These are phyloP conservation scores for Kryptolebias marmoratus DNA, from an alignment of 2,113 vertebrate species.

Conservation along the genomic window DNA sequence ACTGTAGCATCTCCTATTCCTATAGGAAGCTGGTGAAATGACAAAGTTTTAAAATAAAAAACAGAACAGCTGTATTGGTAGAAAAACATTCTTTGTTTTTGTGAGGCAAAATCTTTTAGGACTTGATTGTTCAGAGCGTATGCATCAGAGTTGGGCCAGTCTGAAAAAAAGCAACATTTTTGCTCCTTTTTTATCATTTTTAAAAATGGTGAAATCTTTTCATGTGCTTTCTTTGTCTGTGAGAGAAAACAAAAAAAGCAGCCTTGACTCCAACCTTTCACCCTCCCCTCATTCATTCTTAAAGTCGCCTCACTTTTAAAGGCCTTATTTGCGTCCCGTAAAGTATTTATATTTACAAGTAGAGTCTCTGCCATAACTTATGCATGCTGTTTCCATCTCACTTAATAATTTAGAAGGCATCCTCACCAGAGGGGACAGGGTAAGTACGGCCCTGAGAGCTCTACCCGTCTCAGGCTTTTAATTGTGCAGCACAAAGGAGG, in stretches of 20 bases:
- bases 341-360: constrained; percentile 83
- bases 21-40: background rate
- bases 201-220: constrained; percentile 8
- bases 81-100: background rate
- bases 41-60: background rate
- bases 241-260: constrained; percentile 7
- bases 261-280: constrained; percentile 32
- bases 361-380: constrained; percentile 74
- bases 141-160: background rate
- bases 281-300: constrained; percentile 74
- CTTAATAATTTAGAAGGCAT: constrained; percentile 75
- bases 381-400: constrained; percentile 74
- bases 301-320: constrained; percentile 74
- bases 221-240: constrained; percentile 16
- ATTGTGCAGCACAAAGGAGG: constrained; percentile 17
- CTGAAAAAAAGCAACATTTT: constrained; percentile 12
- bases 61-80: too few species aligned
- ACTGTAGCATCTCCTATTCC: background rate
- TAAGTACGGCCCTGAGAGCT: constrained; percentile 53
- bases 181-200: constrained; percentile 3
- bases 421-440: constrained; percentile 60
- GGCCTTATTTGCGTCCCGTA: constrained; percentile 74
- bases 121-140: too few species aligned
- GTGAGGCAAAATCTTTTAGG: background rate
- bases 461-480: constrained; percentile 26